phyloP scores from a whole-genome alignment of 2,113 vertebrate species.

The Elgaria multicarinata region DNA sequence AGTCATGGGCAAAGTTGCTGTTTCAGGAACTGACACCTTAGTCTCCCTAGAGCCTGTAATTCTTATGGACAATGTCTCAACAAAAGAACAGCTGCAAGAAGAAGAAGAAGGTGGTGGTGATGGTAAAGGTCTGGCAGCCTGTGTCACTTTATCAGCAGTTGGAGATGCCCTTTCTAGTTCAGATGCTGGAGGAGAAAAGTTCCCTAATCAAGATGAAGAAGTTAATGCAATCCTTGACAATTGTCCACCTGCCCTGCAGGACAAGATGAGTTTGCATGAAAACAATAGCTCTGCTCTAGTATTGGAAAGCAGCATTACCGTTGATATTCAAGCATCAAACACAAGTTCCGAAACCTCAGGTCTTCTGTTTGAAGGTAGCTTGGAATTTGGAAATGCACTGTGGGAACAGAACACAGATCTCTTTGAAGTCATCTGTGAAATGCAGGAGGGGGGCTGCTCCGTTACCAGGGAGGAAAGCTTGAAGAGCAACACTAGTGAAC shows the following conservation, averaged over 20 bases:
- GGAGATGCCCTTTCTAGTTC: conserved; percentile 42
- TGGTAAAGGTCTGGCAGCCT: conserved; percentile 51
- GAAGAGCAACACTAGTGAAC: background rate
- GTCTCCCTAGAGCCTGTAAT: conserved; percentile 61
- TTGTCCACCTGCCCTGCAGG: conserved; percentile 50
- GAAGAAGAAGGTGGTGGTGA: no score
- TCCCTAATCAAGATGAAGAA: conserved; percentile 53
- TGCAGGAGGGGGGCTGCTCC: background rate
- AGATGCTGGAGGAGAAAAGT: conserved; percentile 51
- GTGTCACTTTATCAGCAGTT: conserved; percentile 40
- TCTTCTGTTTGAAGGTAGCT: conserved; percentile 22
- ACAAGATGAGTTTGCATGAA: conserved; percentile 42
- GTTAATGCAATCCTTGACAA: conserved; percentile 49
- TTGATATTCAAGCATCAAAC: conserved; percentile 20
- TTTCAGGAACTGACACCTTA: conserved; percentile 66
- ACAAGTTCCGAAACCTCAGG: conserved; percentile 33
- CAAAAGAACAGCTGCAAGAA: conserved; percentile 49
- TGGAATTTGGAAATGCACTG: conserved; percentile 42
- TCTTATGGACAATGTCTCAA: conserved; percentile 41
- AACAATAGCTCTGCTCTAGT: background rate
- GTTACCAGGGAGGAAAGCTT: conserved; percentile 4
- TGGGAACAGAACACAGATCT: conserved; percentile 43
- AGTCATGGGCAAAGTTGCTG: conserved; percentile 56
- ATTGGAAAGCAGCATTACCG: background rate
- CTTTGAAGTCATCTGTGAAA: conserved; percentile 27